phyloP scores from a whole-genome alignment of 1,140 invertebrate genomes.

The Drosophila lacertosa region DNA sequence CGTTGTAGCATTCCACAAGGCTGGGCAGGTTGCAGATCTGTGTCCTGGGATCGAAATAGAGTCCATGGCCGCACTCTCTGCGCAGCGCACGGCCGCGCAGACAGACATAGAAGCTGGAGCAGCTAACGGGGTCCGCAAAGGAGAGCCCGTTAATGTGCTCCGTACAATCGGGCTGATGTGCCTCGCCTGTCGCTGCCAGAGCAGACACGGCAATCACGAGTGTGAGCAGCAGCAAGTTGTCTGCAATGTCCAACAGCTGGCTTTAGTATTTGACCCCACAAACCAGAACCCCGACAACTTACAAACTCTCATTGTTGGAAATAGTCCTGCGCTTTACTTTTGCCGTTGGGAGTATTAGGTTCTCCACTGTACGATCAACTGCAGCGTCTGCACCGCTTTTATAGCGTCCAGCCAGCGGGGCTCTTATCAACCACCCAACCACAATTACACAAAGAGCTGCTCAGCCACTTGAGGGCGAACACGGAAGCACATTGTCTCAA shows the following conservation, averaged over 20 bases:
- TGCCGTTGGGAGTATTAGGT: slow-evolving; percentile 26
- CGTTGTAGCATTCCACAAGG: slow-evolving; percentile 53
- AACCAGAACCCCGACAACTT: slow-evolving; percentile 3
- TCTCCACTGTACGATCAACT: slow-evolving; percentile 30
- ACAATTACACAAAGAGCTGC: slow-evolving; percentile 17
- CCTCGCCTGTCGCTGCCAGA: slow-evolving; percentile 15
- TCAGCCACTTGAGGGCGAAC: slow-evolving; percentile 33
- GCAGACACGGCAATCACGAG: slow-evolving; percentile 45
- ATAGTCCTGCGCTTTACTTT: slow-evolving; percentile 28
- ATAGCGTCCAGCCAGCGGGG: slow-evolving; percentile 8
- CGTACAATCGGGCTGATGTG: slow-evolving; percentile 38
- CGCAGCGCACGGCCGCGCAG: slow-evolving; percentile 50
- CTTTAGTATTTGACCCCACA: neutral
- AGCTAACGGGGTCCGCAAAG: slow-evolving; percentile 54
- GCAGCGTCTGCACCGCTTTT: slow-evolving; percentile 9
- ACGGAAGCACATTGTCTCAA: slow-evolving; percentile 19
- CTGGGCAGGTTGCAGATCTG: slow-evolving; percentile 51
- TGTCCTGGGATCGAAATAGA: slow-evolving; percentile 45
- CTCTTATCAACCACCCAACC: slow-evolving; percentile 12
- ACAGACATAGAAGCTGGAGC: slow-evolving; percentile 58
- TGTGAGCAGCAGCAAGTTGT: slow-evolving; percentile 52
- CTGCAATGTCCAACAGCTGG: slow-evolving; percentile 21
- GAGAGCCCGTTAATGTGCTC: slow-evolving; percentile 48
- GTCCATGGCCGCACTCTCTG: slow-evolving; percentile 45
- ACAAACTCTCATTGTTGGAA: slow-evolving; percentile 47